A percentile compares a stretch with the other conserved stretches of the same genome.
phyloP scores from a whole-genome alignment of 2,888 invertebrate species.

The Glyphotaelius pellucidus region DNA sequence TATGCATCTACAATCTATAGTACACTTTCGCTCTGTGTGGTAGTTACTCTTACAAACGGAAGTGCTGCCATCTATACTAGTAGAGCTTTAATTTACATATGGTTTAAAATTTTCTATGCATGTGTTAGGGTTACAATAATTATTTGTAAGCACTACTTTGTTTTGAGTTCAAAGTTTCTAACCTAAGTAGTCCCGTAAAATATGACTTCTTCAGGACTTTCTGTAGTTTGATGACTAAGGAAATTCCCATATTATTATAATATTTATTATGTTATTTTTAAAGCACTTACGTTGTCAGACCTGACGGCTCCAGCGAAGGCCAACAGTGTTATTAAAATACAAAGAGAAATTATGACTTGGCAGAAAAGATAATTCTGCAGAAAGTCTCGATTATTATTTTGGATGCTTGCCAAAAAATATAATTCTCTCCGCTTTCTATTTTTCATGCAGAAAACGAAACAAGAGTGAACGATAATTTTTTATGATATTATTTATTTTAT shows the following conservation, averaged over 20 bases:
- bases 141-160: too few species aligned
- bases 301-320: not conserved
- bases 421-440: not conserved
- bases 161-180: too few species aligned
- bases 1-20: too few species aligned
- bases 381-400: not conserved
- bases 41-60: too few species aligned
- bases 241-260: not conserved
- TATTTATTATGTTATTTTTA: not conserved
- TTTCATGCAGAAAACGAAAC: not conserved
- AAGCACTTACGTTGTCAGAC: not conserved
- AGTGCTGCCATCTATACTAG: too few species aligned
- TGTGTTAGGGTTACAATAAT: too few species aligned
- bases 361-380: not conserved
- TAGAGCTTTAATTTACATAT: too few species aligned
- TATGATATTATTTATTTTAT: not conserved
- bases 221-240: not conserved
- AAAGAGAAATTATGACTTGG: not conserved
- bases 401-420: not conserved
- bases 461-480: not conserved
- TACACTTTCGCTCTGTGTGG: too few species aligned
- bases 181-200: too few species aligned
- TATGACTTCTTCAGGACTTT: too few species aligned
- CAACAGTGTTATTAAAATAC: not conserved
- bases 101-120: too few species aligned